These are phyloP conservation scores for Microvelia longipes DNA, from an alignment of 1,140 invertebrate species.

Conservation along the genomic window DNA sequence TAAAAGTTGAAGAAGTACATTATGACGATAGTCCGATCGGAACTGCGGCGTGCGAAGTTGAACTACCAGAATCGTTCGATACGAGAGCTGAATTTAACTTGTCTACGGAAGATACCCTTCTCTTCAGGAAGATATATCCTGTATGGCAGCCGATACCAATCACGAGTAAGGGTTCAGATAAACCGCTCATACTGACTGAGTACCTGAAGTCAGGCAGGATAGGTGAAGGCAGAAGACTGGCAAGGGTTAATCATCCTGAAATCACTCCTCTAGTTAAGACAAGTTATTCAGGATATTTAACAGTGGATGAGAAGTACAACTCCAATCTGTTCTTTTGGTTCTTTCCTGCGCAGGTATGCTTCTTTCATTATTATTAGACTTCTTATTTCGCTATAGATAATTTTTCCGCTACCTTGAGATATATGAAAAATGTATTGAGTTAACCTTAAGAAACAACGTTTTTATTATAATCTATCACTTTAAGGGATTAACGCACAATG, in stretches of 20 bases:
- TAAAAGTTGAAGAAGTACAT: too few species aligned
- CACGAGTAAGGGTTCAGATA: not conserved
- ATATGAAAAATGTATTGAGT: too few species aligned
- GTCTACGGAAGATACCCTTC: not conserved
- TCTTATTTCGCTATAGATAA: too few species aligned
- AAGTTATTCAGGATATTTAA: conserved; percentile 49
- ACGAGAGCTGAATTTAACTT: not conserved
- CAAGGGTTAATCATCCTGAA: not conserved
- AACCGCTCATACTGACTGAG: not conserved
- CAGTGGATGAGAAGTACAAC: conserved; percentile 44
- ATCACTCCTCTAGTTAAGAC: not conserved
- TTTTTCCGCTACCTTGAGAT: too few species aligned
- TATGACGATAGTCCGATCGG: not conserved
- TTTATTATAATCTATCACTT: too few species aligned
- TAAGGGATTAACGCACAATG: too few species aligned
- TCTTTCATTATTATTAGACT: too few species aligned
- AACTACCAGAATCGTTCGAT: not conserved
- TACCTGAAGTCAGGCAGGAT: not conserved
- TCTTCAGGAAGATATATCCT: not conserved
- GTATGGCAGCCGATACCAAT: not conserved
- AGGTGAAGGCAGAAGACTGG: not conserved
- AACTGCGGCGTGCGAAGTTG: not conserved
- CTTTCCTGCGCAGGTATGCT: conserved; percentile 37
- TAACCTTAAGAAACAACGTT: too few species aligned
- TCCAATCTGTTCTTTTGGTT: conserved; percentile 68